A percentile compares a stretch with the other conserved stretches of the same genome.
phyloP scores from a whole-genome alignment of 2,888 invertebrate species.

The Cerastis leucographa region DNA sequence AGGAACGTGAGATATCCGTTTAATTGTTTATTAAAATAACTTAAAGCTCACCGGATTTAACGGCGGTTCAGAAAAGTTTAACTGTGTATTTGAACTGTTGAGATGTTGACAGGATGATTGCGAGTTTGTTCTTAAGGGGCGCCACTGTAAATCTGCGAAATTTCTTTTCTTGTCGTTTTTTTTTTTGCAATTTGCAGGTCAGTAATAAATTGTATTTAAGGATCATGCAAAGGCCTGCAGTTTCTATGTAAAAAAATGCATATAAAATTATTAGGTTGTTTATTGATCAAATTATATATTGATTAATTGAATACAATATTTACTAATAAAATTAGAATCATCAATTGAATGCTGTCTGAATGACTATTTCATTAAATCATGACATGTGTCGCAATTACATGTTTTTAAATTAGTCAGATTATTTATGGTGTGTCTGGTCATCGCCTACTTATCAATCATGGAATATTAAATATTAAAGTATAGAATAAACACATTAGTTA shows the following conservation, averaged over 20 bases:
- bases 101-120: conserved; percentile 46
- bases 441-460: background rate
- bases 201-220: background rate
- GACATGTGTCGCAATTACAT: too few species aligned
- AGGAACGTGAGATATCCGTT: conserved; percentile 56
- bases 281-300: too few species aligned
- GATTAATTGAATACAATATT: too few species aligned
- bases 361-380: background rate
- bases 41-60: conserved; percentile 51
- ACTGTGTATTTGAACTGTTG: conserved; percentile 40
- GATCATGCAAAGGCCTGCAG: background rate
- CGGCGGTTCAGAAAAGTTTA: conserved; percentile 49
- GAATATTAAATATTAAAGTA: background rate
- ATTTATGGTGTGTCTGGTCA: background rate
- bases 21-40: conserved; percentile 70
- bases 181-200: background rate
- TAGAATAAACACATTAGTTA: background rate
- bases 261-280: background rate
- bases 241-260: background rate
- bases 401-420: background rate
- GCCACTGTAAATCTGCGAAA: background rate
- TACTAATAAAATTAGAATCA: background rate
- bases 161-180: too few species aligned
- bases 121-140: background rate
- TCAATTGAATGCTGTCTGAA: background rate